Percentiles rank a stretch among this genome's conserved stretches.
These are phyloP conservation scores for Eonycteris spelaea DNA, from an alignment of 2,113 vertebrate species.

Conservation along the genomic window DNA sequence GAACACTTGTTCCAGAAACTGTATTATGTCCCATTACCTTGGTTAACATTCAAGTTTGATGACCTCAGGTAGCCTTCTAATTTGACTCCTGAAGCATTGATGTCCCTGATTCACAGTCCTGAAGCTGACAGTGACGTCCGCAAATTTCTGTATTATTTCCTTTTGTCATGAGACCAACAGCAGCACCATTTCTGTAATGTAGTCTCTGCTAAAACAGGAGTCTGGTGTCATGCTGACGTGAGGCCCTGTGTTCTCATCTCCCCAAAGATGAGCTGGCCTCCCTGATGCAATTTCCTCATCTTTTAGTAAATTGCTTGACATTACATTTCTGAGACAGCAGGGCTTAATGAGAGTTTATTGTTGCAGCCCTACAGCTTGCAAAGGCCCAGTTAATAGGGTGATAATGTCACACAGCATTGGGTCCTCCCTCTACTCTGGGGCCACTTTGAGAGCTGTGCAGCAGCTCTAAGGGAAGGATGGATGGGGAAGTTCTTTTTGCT, in stretches of 20 bases:
- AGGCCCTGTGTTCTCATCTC: not conserved
- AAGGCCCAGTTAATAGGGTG: not conserved
- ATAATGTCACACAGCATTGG: accelerated
- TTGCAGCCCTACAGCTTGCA: not conserved
- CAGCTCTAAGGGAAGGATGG: not conserved
- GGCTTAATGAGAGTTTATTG: not conserved
- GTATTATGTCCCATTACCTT: not conserved
- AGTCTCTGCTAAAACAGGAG: not conserved
- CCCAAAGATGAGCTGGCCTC: constrained; percentile 5
- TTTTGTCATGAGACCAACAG: not conserved
- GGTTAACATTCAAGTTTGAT: not conserved
- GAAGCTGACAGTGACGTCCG: not conserved
- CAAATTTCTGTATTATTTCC: not conserved
- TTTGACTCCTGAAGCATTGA: not conserved
- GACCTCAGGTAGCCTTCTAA: not conserved
- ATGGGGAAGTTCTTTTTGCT: not conserved
- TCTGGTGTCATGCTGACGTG: not conserved
- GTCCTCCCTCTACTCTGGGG: not conserved
- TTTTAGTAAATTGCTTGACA: not conserved
- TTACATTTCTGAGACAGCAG: not conserved
- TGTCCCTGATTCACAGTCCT: not conserved
- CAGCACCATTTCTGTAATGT: not conserved
- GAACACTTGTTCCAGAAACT: not conserved
- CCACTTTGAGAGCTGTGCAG: not conserved
- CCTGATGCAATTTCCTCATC: not conserved